phyloP scores from a whole-genome alignment of 2,797 vertebrate species.

The Scomberomorus guttatus region DNA sequence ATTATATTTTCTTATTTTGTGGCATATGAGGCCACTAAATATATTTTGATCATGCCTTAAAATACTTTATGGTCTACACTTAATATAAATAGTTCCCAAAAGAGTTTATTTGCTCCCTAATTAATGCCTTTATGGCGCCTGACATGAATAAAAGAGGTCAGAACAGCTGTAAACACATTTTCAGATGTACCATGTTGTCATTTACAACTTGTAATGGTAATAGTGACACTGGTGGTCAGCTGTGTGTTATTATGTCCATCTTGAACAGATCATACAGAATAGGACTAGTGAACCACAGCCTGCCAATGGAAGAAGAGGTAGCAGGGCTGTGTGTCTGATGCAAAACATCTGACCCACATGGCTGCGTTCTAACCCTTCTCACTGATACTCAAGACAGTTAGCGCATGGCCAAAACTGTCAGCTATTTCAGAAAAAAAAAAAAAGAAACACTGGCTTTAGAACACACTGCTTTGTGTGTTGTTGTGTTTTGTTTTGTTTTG shows the following conservation, averaged over 20 bases:
- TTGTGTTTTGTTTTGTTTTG: constrained; percentile 15
- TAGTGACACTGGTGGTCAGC: constrained; percentile 56
- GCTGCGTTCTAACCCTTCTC: constrained; percentile 62
- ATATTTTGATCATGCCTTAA: background rate
- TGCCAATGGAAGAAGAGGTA: constrained; percentile 82
- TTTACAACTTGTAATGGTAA: constrained; percentile 18
- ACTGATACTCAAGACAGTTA: constrained; percentile 45
- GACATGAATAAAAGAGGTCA: background rate
- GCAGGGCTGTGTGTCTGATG: constrained; percentile 83
- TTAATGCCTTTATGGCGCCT: background rate
- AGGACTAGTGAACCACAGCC: constrained; percentile 83
- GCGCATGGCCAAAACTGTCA: constrained; percentile 79
- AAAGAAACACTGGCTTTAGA: constrained; percentile 31
- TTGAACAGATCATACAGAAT: constrained; percentile 90
- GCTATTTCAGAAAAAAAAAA: background rate
- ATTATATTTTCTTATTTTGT: constrained; percentile 4
- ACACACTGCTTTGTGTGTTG: constrained; percentile 40
- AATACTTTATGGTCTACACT: background rate
- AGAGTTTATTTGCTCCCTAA: background rate
- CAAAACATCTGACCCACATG: constrained; percentile 60
- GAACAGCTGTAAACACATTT: background rate
- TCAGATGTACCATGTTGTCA: constrained; percentile 15
- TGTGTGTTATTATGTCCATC: constrained; percentile 79
- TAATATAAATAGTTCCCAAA: background rate
- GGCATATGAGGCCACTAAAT: constrained; percentile 2